Conservation (phyloP, 2,113 vertebrate species). For the Ochotona princeps region DNA sequence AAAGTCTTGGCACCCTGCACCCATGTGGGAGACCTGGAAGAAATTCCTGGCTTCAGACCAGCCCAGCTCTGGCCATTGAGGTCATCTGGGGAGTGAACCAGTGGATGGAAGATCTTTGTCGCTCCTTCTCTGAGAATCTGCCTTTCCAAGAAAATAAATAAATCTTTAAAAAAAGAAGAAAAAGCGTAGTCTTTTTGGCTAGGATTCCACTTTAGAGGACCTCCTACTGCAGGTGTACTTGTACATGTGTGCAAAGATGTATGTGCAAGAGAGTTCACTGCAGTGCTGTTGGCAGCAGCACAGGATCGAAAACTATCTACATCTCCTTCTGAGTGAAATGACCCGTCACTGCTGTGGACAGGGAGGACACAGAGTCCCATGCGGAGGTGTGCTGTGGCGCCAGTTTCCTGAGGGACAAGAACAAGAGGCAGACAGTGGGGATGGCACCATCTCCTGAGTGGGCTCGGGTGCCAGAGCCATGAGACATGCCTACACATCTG, state of each 20-base stretch:
- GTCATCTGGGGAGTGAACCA: no score
- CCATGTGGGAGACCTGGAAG: no score
- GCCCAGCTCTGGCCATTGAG: no score
- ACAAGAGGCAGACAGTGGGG: not conserved
- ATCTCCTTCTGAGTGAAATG: not conserved
- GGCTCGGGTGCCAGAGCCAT: not conserved
- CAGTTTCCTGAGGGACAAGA: not conserved
- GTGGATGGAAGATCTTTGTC: no score
- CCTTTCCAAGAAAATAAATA: no score
- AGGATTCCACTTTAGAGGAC: not conserved
- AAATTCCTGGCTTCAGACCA: no score
- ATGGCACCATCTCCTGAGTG: not conserved
- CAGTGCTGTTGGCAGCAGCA: not conserved
- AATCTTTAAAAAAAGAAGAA: no score
- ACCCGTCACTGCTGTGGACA: not conserved
- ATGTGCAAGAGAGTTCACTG: not conserved
- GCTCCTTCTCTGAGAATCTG: no score
- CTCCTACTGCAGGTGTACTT: not conserved
- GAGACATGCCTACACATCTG: not conserved
- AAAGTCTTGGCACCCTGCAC: no score
- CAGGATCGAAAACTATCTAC: not conserved
- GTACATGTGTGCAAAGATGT: not conserved
- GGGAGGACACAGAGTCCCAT: accelerated
- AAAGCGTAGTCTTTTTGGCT: not conserved
- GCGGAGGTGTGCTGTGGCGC: not conserved